A percentile compares a stretch with the other conserved stretches of the same genome.
phyloP scores from a whole-genome alignment of 2,888 invertebrate genomes.

The Pandemis cinnamomeana region DNA sequence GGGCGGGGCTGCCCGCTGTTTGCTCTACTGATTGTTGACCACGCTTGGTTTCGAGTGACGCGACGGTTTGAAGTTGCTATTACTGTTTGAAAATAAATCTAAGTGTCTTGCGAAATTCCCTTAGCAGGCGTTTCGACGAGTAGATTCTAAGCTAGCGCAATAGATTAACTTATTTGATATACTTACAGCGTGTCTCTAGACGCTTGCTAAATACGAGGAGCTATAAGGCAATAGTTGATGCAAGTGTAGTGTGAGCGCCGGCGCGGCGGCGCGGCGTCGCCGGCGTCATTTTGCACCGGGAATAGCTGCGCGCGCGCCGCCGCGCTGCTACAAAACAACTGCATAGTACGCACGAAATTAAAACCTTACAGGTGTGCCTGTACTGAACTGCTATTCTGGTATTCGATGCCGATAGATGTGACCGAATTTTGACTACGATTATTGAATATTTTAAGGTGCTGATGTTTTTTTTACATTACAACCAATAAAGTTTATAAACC shows the following conservation, averaged over 20 bases:
- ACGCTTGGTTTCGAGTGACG: neutral
- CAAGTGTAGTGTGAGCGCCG: neutral
- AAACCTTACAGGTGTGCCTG: neutral
- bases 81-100: neutral
- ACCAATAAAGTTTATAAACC: too few species aligned
- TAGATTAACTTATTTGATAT: too few species aligned
- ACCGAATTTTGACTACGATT: neutral
- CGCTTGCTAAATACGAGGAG: too few species aligned
- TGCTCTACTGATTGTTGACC: constrained; percentile 10
- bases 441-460: neutral
- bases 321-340: neutral
- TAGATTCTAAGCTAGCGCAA: too few species aligned
- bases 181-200: too few species aligned
- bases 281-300: constrained; percentile 4
- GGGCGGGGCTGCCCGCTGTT: neutral
- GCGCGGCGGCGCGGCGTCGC: neutral
- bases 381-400: neutral
- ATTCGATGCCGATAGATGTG: neutral
- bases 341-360: neutral
- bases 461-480: too few species aligned
- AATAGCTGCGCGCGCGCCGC: constrained; percentile 1
- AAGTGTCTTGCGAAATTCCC: neutral
- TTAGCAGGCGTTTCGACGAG: too few species aligned
- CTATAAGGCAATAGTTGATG: too few species aligned
- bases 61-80: neutral